Evolutionary conservation across 2,113 vertebrate species (phyloP).

Genomic region (Bos taurus): ARS-UCD2.0 NC_037334.1:94187001-94187500

Average conservation of each 20-base stretch:
- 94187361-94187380: neutral
- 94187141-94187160: conserved; percentile 41
- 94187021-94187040: conserved; percentile 83
- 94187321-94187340: conserved; percentile 29
- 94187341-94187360: conserved; percentile 1
- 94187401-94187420: neutral
- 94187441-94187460: neutral
- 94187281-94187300: neutral
- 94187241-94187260: conserved; percentile 51
- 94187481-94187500: neutral
- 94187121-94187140: conserved; percentile 15
- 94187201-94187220: conserved; percentile 77
- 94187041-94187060: conserved; percentile 86
- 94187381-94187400: neutral
- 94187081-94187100: conserved; percentile 85
- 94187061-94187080: conserved; percentile 86
- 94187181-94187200: conserved; percentile 74
- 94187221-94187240: conserved; percentile 53
- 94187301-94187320: neutral
- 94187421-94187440: neutral
- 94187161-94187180: conserved; percentile 76
- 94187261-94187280: neutral
- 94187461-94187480: neutral
- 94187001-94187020: conserved; percentile 87
- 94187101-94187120: conserved; percentile 76